Evolutionary conservation across 2,888 invertebrate species (phyloP), one percentile per base, ranked within the genome.

Genomic region (Venustoraphidia nigricollis): DNA sequence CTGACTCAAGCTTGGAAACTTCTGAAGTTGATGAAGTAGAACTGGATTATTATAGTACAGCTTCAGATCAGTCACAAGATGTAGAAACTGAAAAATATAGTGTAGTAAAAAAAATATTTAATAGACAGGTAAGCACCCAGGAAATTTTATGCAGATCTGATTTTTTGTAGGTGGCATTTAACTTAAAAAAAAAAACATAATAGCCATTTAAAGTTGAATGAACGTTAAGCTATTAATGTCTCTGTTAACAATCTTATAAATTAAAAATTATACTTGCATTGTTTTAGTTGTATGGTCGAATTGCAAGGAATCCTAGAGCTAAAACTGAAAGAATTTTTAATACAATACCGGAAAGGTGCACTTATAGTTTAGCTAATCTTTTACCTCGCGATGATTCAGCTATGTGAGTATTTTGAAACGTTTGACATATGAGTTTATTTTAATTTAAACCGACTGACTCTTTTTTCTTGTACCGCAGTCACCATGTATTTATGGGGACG

Each of bases 401-500:
- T 42, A 53, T 60, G 64, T 64, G 58, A 61, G 62, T 60, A 45
- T 34, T 34, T 34, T 14, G 17, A 9, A 17, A 34, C 10, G 10
- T 34, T 3, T 13, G 34, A 27, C n/a, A n/a, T 4, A 34, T 34
- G 34, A 4, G 11, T 3, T 42, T 40, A 41, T 10, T 41, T 46
- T 44, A 35, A 52, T 47, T 44, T 48, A 50, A 51, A 41, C 46
- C 11, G 43, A 13, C 36, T n/a, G n/a, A 40, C 10, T 11, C 2
- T 13, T 44, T 11, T 34, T 34, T 34, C 17, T 42, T 27, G 4
- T 53, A 45, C 67, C 68, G 14, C 57, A 90, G 91, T 54, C 89
- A 90, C 55, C 92, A 94, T 65, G 81, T 93, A 54, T 89, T 91
- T 62, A 88, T 95, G 83, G 95, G 95, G 8, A 83, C 94, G 62